phyloP scores from a whole-genome alignment of 2,888 invertebrate genomes.

The Hydropsyche betteni region DNA sequence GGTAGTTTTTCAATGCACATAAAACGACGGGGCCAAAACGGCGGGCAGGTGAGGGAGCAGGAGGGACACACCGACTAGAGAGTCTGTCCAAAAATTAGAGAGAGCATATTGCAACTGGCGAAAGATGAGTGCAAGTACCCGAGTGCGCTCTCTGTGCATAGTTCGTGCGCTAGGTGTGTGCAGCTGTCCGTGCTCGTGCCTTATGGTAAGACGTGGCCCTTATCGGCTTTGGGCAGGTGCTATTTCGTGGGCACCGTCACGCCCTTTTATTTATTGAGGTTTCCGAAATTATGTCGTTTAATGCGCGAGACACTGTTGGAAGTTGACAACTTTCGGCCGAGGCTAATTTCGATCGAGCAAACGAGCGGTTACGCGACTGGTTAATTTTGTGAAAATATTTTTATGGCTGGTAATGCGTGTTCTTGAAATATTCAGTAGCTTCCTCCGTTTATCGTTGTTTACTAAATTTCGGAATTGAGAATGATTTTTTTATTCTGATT shows the following conservation, averaged over 20 bases:
- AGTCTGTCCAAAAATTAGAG: not conserved
- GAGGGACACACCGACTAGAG: conserved; percentile 7
- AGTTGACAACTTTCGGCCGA: too few species aligned
- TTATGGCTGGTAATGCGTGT: too few species aligned
- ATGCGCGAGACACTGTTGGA: too few species aligned
- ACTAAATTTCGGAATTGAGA: too few species aligned
- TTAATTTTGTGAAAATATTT: too few species aligned
- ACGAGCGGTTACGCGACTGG: too few species aligned
- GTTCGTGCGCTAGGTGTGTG: not conserved
- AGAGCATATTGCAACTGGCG: conserved; percentile 11
- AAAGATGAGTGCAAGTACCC: not conserved
- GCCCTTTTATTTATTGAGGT: not conserved
- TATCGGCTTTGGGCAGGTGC: conserved; percentile 26
- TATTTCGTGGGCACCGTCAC: not conserved
- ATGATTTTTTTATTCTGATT: too few species aligned
- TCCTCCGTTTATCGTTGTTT: too few species aligned
- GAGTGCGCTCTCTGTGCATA: not conserved
- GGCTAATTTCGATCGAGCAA: too few species aligned
- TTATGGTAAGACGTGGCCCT: conserved; percentile 19
- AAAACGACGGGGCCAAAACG: conserved; percentile 15
- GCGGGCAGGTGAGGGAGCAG: conserved; percentile 11
- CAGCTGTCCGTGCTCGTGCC: conserved; percentile 7
- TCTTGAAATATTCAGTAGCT: too few species aligned
- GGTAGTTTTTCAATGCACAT: conserved; percentile 27
- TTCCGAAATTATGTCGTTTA: not conserved